A percentile compares a stretch with the other conserved stretches of the same genome.
phyloP scores from a whole-genome alignment of 2,113 vertebrate genomes.

The Dicaeum eximium region DNA sequence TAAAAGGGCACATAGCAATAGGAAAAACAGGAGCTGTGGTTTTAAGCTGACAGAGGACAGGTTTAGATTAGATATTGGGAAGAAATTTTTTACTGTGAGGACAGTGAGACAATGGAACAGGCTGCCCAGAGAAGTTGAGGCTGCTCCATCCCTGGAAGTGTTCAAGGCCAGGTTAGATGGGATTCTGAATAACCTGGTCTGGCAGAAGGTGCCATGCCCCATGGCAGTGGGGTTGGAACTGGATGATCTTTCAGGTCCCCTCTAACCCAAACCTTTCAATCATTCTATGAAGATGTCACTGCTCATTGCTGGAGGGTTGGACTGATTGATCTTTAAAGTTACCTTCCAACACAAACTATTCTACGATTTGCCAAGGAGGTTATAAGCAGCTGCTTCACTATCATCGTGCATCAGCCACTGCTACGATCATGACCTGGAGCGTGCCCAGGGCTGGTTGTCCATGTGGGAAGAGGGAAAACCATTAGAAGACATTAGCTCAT shows the following conservation, averaged over 20 bases:
- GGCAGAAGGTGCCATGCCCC: neutral
- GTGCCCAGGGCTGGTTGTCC: neutral
- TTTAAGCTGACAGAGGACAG: neutral
- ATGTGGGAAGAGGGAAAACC: neutral
- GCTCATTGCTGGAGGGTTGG: neutral
- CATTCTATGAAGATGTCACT: neutral
- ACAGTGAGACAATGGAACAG: neutral
- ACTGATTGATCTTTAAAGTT: neutral
- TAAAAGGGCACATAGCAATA: neutral
- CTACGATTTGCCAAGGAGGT: neutral
- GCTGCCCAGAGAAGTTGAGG: neutral
- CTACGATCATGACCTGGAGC: accelerated
- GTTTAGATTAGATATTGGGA: neutral
- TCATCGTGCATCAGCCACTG: neutral
- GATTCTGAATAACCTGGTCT: neutral
- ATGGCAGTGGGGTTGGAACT: neutral
- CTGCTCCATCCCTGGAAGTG: neutral
- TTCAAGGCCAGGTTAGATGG: neutral
- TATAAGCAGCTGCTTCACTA: neutral
- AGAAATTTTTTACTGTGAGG: neutral
- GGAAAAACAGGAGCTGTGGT: neutral
- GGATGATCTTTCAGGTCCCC: neutral
- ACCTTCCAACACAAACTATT: neutral
- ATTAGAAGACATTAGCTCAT: neutral
- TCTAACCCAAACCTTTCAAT: neutral